Evolutionary conservation across 2,113 vertebrate species (phyloP), one percentile per base, ranked within the genome.

Genomic region (Chauna torquata): DNA sequence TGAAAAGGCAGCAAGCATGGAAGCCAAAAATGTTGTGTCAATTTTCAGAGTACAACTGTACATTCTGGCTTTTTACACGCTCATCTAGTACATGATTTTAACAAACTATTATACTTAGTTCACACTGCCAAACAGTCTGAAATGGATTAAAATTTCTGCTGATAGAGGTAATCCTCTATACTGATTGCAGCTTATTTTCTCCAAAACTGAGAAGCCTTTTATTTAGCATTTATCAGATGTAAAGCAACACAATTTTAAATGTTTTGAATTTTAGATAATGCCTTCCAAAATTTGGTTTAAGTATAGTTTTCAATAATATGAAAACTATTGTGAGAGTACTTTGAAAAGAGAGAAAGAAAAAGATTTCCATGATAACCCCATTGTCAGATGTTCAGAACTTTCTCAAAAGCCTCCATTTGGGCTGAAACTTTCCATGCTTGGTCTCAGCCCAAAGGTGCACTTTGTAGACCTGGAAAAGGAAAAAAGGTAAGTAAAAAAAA

Each of bases 391-490:
- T 96, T 97, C 96, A 97, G 95, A 96, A 97, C 95, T 97, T 97
- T 97, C 94, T 95, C 95, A 97, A 97, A 97, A 97, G 94, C 94
- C 96, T 95, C 96, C 94, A 97, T 97, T 97, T 97, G 97, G 97
- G 95, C 96, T 97, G 97, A 97, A 97, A 97, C 95, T 97, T 97
- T 97, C 96, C 95, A 94, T 97, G 96, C 95, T 96, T 94, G 97
- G 96, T 97, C 97, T 97, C 97, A 97, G 96, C 97, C 97, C 96
- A 97, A 97, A 97, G 94, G 95, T 97, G 92, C 58, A 97, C 95
- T 97, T 97, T 97, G 96, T 95, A 97, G 95, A 97, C 95, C 96
- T 97, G 96, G 96, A 97, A 97, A 97, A 97, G 96, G 97, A 95
- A 97, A 97, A 96, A 96, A 96, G 95, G 95, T 97, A 97, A 97